Percentiles rank a stretch among this genome's conserved stretches.
phyloP scores from a whole-genome alignment of 2,888 invertebrate species.

The Autographa pulchrina region DNA sequence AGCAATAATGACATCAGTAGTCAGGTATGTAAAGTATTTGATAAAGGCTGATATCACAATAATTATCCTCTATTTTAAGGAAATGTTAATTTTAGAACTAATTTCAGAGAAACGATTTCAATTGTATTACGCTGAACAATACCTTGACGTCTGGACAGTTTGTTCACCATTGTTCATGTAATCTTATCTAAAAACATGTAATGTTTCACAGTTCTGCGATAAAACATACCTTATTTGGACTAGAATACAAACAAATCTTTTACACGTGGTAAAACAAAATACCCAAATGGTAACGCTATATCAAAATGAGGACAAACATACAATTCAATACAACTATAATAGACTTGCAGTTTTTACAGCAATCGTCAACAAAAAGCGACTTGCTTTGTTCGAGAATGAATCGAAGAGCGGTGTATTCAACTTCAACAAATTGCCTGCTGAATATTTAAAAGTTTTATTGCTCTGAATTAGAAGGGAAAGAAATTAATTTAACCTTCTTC shows the following conservation, averaged over 20 bases:
- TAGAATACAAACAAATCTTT: slow-evolving; percentile 25
- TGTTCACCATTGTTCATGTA: slow-evolving; percentile 27
- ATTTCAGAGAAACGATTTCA: slow-evolving; percentile 7
- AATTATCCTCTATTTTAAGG: slow-evolving; percentile 22
- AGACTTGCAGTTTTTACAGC: slow-evolving; percentile 29
- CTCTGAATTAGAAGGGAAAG: slow-evolving; percentile 30
- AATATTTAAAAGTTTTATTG: slow-evolving; percentile 22
- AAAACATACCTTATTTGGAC: slow-evolving; percentile 67
- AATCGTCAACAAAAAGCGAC: slow-evolving; percentile 35
- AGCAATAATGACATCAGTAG: not conserved
- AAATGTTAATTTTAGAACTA: slow-evolving; percentile 16
- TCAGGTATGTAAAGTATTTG: not conserved
- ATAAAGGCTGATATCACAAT: slow-evolving; percentile 26
- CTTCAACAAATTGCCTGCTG: slow-evolving; percentile 20
- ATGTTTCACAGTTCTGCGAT: slow-evolving; percentile 44
- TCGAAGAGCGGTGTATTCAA: slow-evolving; percentile 23
- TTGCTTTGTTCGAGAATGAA: slow-evolving; percentile 18
- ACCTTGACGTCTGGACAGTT: slow-evolving; percentile 20
- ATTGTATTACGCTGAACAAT: slow-evolving; percentile 24
- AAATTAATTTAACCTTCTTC: slow-evolving; percentile 60
- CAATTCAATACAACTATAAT: slow-evolving; percentile 24
- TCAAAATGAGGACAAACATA: slow-evolving; percentile 7
- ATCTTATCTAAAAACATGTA: slow-evolving; percentile 54
- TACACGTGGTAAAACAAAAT: slow-evolving; percentile 19
- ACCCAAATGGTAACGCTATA: slow-evolving; percentile 14